These are phyloP conservation scores for Epicampocera succincta DNA, from an alignment of 2,888 invertebrate species.

Conservation along the genomic window DNA sequence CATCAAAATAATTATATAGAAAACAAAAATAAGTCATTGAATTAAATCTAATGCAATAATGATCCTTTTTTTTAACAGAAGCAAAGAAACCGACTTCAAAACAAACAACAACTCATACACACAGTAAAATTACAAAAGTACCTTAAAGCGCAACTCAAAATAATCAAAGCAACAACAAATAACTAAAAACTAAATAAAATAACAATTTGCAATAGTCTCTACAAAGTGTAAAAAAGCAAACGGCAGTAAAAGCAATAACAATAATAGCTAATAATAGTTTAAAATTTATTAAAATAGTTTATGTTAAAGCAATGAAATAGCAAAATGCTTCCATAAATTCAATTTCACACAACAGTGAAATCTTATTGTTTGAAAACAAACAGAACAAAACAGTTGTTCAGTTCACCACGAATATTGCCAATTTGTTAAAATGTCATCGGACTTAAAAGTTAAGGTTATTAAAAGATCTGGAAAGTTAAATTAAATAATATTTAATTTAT, in stretches of 20 bases:
- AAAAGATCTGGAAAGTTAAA: no score
- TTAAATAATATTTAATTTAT: no score
- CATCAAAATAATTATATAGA: background rate
- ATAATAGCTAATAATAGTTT: conserved; percentile 43
- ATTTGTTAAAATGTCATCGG: no score
- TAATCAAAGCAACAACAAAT: conserved; percentile 62
- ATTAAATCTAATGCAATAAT: conserved; percentile 60
- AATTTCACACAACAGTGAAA: conserved; percentile 30
- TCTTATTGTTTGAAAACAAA: background rate
- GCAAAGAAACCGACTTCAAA: conserved; percentile 20
- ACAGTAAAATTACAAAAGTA: conserved; percentile 67
- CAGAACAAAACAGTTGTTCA: background rate
- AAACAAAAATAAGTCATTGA: conserved; percentile 21
- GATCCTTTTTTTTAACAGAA: conserved; percentile 31
- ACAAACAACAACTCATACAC: conserved; percentile 27
- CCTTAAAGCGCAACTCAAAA: conserved; percentile 65
- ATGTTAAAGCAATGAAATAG: conserved; percentile 9
- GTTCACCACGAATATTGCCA: no score
- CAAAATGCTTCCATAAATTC: conserved; percentile 42
- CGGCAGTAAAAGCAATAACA: conserved; percentile 49
- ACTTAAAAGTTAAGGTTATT: no score
- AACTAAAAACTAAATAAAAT: conserved; percentile 37
- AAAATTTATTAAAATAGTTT: conserved; percentile 19
- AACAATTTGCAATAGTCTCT: conserved; percentile 58
- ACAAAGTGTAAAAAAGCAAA: conserved; percentile 24